Conservation (phyloP, 2,888 invertebrate species). For the Ctenicera cuprea region DNA sequence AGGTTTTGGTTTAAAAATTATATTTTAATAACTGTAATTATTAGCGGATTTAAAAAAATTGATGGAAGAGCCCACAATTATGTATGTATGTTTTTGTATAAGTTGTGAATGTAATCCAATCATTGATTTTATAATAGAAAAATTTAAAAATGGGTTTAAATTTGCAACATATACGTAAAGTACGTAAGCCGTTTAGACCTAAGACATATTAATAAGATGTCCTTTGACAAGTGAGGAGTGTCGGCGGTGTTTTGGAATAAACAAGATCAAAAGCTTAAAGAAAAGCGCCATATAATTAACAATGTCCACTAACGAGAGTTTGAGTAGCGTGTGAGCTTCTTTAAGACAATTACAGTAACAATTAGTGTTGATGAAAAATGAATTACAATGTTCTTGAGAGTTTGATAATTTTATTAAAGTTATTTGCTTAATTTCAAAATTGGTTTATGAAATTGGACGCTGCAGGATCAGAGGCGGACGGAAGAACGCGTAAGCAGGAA, state of each 20-base stretch:
- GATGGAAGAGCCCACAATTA: too few relatives aligned
- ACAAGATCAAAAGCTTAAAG: conserved; percentile 58
- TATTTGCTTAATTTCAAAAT: conserved; percentile 60
- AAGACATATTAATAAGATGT: conserved; percentile 52
- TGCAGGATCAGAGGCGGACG: conserved; percentile 18
- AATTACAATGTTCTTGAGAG: conserved; percentile 65
- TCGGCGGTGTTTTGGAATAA: conserved; percentile 54
- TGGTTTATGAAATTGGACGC: conserved; percentile 44
- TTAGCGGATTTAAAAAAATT: too few relatives aligned
- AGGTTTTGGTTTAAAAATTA: not conserved
- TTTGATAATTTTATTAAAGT: conserved; percentile 61
- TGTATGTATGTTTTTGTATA: too few relatives aligned
- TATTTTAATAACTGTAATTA: not conserved
- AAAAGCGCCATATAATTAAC: conserved; percentile 68
- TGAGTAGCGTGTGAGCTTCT: conserved; percentile 67
- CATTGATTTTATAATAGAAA: too few relatives aligned
- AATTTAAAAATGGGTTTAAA: too few relatives aligned
- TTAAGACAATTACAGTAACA: conserved; percentile 66
- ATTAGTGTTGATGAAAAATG: conserved; percentile 68
- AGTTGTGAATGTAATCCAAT: too few relatives aligned
- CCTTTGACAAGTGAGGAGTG: conserved; percentile 57
- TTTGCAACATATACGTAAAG: not conserved
- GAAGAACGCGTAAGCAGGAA: conserved; percentile 33
- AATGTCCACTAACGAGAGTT: conserved; percentile 68
- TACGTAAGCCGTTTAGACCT: not conserved